phyloP scores from a whole-genome alignment of 2,888 invertebrate species.

The Pyrochroa serraticornis region DNA sequence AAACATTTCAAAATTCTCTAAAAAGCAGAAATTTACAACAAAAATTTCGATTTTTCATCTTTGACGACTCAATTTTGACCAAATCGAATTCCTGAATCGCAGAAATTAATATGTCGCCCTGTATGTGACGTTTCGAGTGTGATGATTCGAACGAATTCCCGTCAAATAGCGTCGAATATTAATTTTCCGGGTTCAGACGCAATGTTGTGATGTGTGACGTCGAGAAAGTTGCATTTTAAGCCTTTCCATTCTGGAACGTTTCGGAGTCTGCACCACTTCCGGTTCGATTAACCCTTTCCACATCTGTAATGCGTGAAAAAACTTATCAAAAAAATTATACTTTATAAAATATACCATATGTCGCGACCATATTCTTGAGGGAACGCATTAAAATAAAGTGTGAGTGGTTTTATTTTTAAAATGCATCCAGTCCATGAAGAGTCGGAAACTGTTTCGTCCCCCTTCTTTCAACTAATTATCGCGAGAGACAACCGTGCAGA shows the following conservation, averaged over 20 bases:
- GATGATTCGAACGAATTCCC: too few relatives aligned
- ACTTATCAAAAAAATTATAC: slow-evolving; percentile 45
- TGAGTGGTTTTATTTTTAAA: slow-evolving; percentile 27
- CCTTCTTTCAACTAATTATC: slow-evolving; percentile 1
- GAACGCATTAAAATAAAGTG: slow-evolving; percentile 16
- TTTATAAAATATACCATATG: slow-evolving; percentile 46
- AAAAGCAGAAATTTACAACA: too few relatives aligned
- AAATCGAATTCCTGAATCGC: too few relatives aligned
- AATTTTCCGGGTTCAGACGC: too few relatives aligned
- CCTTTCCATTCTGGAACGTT: slow-evolving; percentile 11
- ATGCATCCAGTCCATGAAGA: too few relatives aligned
- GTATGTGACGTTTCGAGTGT: too few relatives aligned
- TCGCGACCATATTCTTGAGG: slow-evolving; percentile 16
- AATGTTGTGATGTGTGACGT: too few relatives aligned
- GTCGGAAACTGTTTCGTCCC: not conserved
- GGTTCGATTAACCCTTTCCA: slow-evolving; percentile 32
- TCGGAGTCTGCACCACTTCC: slow-evolving; percentile 26
- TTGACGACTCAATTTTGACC: too few relatives aligned
- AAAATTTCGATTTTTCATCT: too few relatives aligned
- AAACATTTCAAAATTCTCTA: too few relatives aligned
- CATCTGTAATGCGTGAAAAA: slow-evolving; percentile 40
- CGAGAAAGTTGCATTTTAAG: slow-evolving; percentile 14
- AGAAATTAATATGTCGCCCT: too few relatives aligned
- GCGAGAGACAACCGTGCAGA: slow-evolving; percentile 1
- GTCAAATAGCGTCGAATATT: too few relatives aligned